Evolutionary conservation across 2,113 vertebrate genomes (phyloP).

Genomic region (Vidua macroura): DNA sequence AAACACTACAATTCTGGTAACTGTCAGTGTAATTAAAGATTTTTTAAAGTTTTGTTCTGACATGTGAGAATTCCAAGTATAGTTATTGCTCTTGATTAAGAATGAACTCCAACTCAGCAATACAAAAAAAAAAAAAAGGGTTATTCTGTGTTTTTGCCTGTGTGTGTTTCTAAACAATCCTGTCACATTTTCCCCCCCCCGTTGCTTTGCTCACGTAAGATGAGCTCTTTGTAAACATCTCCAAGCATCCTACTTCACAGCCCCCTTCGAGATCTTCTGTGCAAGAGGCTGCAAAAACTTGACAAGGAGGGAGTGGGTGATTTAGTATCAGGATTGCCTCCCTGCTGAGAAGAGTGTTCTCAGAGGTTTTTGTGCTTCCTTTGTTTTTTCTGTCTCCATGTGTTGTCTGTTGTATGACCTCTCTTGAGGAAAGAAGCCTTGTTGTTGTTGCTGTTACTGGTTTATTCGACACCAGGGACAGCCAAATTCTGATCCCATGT

Average conservation of each 20-base stretch:
- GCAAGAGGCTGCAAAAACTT: background rate
- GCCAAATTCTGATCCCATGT: background rate
- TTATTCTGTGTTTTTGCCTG: background rate
- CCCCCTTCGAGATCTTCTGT: background rate
- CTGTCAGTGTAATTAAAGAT: background rate
- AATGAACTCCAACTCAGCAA: background rate
- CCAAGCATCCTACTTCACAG: background rate
- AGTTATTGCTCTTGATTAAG: background rate
- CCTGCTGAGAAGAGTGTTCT: background rate
- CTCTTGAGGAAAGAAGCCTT: background rate
- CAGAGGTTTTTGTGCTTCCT: background rate
- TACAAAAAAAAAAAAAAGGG: background rate
- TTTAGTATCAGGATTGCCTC: background rate
- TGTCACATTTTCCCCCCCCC: background rate
- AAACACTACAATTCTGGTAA: background rate
- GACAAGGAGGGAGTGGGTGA: background rate
- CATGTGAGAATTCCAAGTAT: background rate
- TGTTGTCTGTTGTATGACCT: background rate
- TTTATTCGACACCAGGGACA: background rate
- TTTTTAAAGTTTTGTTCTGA: background rate
- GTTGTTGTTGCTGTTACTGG: background rate
- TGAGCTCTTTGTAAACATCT: constrained; percentile 16
- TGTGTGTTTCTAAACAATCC: background rate
- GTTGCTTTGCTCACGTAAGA: background rate
- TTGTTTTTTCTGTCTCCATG: background rate